Conservation (phyloP, 2,113 vertebrate species). For the Actinemys pallida region DNA sequence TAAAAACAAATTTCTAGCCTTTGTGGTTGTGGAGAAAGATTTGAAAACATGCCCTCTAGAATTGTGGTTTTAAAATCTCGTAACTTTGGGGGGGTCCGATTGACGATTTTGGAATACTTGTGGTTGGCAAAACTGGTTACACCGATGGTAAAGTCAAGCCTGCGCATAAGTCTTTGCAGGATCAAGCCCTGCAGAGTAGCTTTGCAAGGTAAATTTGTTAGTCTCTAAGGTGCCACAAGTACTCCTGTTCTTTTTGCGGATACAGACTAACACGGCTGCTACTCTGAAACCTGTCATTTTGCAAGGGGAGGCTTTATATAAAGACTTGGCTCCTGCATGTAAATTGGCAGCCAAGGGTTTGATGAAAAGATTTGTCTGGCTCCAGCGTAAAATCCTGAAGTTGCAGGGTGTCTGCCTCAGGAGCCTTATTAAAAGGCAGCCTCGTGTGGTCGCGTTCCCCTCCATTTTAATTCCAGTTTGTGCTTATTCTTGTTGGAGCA, state of each 20-base stretch:
- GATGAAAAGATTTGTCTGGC: neutral
- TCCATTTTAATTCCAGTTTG: neutral
- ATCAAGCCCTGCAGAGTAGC: neutral
- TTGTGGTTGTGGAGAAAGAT: conserved; percentile 43
- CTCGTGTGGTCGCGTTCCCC: neutral
- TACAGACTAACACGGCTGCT: too few relatives aligned
- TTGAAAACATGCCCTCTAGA: conserved; percentile 26
- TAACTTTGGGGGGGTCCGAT: neutral
- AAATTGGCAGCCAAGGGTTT: neutral
- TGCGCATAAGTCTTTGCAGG: neutral
- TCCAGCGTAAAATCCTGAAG: neutral
- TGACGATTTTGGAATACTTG: neutral
- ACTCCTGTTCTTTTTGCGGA: too few relatives aligned
- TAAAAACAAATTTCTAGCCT: conserved; percentile 20
- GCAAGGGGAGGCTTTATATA: neutral
- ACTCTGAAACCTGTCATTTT: too few relatives aligned
- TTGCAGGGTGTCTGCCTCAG: neutral
- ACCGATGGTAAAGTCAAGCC: neutral
- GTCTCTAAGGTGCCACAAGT: too few relatives aligned
- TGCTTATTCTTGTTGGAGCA: neutral
- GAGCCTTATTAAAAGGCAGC: neutral
- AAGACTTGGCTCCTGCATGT: neutral
- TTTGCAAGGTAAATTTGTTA: neutral
- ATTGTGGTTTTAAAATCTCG: neutral
- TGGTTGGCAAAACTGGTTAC: neutral